phyloP scores from a whole-genome alignment of 2,797 vertebrate species.

The Myioborus melanocephalus region DNA sequence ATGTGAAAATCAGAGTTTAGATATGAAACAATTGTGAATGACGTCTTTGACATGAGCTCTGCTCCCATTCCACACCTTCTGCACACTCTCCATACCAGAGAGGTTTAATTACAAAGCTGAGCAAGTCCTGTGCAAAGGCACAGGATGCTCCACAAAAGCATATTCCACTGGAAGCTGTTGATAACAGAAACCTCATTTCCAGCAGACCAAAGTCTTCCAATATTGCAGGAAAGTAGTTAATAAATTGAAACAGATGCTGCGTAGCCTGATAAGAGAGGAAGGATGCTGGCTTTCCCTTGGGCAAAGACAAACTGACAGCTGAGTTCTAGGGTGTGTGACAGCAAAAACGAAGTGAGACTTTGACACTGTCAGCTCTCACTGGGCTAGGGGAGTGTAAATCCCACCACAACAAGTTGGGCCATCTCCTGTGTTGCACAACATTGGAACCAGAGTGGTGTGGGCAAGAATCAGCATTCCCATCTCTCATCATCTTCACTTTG shows the following conservation, averaged over 20 bases:
- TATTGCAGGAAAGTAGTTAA: constrained; percentile 17
- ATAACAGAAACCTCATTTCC: constrained; percentile 9
- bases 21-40: not conserved
- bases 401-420: fast-evolving
- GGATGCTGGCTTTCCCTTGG: not conserved
- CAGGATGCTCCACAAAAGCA: not conserved
- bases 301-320: not conserved
- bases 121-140: not conserved
- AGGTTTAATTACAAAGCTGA: constrained; percentile 13
- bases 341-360: not conserved
- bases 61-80: not conserved
- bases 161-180: constrained; percentile 8
- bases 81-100: not conserved
- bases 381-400: not conserved
- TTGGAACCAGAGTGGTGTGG: fast-evolving
- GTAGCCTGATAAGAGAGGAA: not conserved
- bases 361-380: not conserved
- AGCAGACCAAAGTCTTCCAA: not conserved
- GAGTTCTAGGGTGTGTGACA: not conserved
- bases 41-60: not conserved
- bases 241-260: constrained; percentile 46
- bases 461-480: not conserved
- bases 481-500: not conserved
- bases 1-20: not conserved
- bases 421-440: not conserved